Evolutionary conservation across 2,113 vertebrate species (phyloP).

Genomic region (Colinus virginianus): DNA sequence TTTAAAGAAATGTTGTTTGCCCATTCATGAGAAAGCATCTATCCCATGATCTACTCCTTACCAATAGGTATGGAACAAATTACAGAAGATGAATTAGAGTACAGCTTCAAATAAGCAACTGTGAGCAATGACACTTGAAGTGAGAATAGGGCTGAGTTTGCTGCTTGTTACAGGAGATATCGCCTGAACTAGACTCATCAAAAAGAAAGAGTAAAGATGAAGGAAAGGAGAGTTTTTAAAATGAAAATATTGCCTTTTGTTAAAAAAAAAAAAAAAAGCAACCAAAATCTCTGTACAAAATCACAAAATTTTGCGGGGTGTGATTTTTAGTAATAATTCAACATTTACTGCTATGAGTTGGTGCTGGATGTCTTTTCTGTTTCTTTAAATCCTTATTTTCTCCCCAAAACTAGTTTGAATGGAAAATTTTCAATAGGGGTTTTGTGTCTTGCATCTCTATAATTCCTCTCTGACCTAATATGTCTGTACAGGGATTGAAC

Average conservation of each 20-base stretch:
- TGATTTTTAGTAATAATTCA: neutral
- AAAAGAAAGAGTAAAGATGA: neutral
- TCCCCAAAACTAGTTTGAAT: neutral
- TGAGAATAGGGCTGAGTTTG: neutral
- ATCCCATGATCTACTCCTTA: neutral
- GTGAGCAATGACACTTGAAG: constrained; percentile 6
- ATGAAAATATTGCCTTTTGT: neutral
- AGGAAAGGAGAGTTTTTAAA: neutral
- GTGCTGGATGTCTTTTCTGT: neutral
- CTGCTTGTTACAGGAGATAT: neutral
- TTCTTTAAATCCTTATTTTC: constrained; percentile 10
- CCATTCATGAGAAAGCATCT: neutral
- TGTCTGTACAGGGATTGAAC: neutral
- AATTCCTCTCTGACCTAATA: constrained; percentile 27
- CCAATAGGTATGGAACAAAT: neutral
- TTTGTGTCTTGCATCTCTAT: constrained; percentile 15
- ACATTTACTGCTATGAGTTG: neutral
- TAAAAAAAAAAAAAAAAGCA: neutral
- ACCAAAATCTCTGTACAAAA: neutral
- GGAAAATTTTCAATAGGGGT: neutral
- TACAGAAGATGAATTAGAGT: neutral
- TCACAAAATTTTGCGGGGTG: neutral
- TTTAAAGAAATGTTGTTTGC: constrained; percentile 8
- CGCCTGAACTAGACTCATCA: neutral
- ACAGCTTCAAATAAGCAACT: neutral